phyloP scores from a whole-genome alignment of 2,113 vertebrate species.

The Prolemur simus region DNA sequence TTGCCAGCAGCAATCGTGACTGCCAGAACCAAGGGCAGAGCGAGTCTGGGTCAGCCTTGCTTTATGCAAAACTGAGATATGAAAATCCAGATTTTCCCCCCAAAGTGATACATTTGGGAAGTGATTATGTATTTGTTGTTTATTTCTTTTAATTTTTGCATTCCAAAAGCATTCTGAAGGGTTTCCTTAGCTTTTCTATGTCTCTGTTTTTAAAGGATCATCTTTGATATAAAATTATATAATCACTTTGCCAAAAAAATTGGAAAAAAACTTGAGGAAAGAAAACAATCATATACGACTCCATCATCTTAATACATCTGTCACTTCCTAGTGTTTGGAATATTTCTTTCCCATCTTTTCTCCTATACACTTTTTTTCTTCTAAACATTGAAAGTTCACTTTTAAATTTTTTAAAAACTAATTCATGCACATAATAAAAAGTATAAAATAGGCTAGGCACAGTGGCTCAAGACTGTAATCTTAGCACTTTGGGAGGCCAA shows the following conservation, averaged over 20 bases:
- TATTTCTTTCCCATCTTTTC: background rate
- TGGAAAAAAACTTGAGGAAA: background rate
- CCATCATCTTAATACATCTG: background rate
- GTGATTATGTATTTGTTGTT: background rate
- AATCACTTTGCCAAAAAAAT: background rate
- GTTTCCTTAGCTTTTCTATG: background rate
- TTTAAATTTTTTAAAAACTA: background rate
- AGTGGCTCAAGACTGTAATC: background rate
- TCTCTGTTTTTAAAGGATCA: background rate
- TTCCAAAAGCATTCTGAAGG: background rate
- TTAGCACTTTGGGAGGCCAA: background rate
- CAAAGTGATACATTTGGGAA: background rate
- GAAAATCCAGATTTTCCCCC: background rate
- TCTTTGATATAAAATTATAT: slow-evolving; percentile 19
- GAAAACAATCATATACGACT: background rate
- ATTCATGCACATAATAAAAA: background rate
- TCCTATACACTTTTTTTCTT: background rate
- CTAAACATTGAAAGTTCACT: background rate
- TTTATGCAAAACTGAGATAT: background rate
- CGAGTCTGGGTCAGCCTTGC: background rate
- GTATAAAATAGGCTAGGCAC: background rate
- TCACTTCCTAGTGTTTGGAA: background rate
- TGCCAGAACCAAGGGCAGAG: background rate
- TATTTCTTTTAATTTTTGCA: background rate
- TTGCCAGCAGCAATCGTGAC: background rate